Evolutionary conservation across 2,888 invertebrate species (phyloP).

Genomic region (Drosophila cognata): DNA sequence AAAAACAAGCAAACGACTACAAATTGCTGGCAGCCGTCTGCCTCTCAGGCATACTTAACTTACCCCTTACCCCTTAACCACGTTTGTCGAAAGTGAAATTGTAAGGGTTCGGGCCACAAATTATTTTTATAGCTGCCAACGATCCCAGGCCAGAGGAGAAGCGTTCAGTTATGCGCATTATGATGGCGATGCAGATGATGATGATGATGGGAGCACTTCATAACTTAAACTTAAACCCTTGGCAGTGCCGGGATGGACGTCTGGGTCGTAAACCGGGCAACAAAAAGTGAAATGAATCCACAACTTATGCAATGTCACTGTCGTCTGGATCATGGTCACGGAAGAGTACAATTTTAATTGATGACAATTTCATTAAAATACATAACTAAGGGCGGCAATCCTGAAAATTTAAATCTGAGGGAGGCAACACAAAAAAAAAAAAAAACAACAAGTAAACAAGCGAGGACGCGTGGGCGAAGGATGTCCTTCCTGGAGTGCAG

Average conservation of each 20-base stretch:
- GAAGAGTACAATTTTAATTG: conserved; percentile 82
- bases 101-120: conserved; percentile 66
- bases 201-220: conserved; percentile 31
- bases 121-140: conserved; percentile 77
- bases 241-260: conserved; percentile 55
- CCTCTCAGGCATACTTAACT: conserved; percentile 18
- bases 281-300: conserved; percentile 29
- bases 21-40: conserved; percentile 73
- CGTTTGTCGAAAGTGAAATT: conserved; percentile 46
- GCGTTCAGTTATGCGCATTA: conserved; percentile 70
- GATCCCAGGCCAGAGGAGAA: conserved; percentile 58
- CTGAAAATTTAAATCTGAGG: conserved; percentile 46
- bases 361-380: conserved; percentile 84
- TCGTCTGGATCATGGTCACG: conserved; percentile 61
- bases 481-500: conserved; percentile 26
- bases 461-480: conserved; percentile 54
- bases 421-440: conserved; percentile 44
- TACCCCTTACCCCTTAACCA: conserved; percentile 42
- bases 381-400: conserved; percentile 36
- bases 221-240: conserved; percentile 63
- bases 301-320: conserved; percentile 68
- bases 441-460: conserved; percentile 62
- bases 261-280: conserved; percentile 64
- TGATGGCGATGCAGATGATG: conserved; percentile 26
- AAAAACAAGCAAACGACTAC: conserved; percentile 79